Evolutionary conservation across 92 coral and sea anemone species (phyloP).

Genomic region (Actinostola sp.): DNA sequence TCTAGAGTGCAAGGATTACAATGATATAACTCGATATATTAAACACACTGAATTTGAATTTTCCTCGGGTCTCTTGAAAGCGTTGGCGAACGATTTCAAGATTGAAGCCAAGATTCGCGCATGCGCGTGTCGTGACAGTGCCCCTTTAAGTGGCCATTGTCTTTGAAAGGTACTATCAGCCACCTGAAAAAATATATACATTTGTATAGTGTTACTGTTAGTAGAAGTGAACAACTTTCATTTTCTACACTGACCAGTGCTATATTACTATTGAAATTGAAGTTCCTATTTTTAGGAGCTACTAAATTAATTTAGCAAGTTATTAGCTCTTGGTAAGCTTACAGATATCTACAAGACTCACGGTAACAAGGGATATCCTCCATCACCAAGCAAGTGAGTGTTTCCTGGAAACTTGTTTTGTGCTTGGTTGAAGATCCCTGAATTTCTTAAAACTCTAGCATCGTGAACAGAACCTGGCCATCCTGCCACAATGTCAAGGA

Average conservation of each 20-base stretch:
- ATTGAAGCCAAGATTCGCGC: too few species aligned
- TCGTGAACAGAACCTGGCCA: conserved; percentile 74
- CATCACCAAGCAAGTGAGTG: conserved; percentile 60
- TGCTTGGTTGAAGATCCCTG: conserved; percentile 32
- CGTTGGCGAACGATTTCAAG: too few species aligned
- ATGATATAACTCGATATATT: too few species aligned
- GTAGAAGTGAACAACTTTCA: background rate
- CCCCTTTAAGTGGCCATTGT: conserved; percentile 40
- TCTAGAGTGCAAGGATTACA: too few species aligned
- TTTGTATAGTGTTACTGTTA: background rate
- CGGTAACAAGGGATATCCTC: conserved; percentile 61
- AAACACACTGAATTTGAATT: too few species aligned
- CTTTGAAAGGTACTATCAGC: conserved; percentile 23
- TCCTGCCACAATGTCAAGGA: conserved; percentile 52
- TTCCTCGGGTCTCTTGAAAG: too few species aligned
- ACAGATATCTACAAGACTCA: background rate
- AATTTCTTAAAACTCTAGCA: conserved; percentile 50
- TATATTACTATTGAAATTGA: too few species aligned
- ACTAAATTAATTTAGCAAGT: too few species aligned
- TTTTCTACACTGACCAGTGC: background rate
- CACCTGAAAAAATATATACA: conserved; percentile 20
- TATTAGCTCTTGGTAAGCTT: too few species aligned
- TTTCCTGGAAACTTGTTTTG: conserved; percentile 50
- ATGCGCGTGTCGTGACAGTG: too few species aligned
- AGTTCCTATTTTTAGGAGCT: too few species aligned